A percentile compares a stretch with the other conserved stretches of the same genome.
These are phyloP conservation scores for Poeciliopsis presidionis DNA, from an alignment of 2,797 vertebrate species.

Conservation along the genomic window DNA sequence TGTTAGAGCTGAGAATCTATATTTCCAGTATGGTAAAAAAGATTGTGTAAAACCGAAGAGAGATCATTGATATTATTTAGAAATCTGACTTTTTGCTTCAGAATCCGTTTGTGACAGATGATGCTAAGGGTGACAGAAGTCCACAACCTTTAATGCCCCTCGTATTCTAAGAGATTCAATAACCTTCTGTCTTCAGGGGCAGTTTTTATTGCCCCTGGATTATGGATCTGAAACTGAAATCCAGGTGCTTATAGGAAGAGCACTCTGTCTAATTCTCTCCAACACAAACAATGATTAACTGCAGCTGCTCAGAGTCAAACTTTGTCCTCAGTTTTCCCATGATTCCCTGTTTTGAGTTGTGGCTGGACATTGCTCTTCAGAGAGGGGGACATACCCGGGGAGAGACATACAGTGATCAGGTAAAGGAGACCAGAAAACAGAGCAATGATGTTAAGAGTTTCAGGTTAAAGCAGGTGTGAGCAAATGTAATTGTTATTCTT, in stretches of 20 bases:
- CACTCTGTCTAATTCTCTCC: not conserved
- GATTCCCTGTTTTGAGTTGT: conserved; percentile 26
- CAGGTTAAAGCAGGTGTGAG: not conserved
- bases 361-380: conserved; percentile 7
- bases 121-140: not conserved
- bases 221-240: conserved; percentile 13
- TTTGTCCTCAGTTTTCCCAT: conserved; percentile 68
- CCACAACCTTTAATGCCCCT: not conserved
- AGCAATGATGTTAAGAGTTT: not conserved
- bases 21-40: not conserved
- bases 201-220: not conserved
- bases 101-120: not conserved
- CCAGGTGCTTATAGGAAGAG: not conserved
- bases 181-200: not conserved
- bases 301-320: conserved; percentile 58
- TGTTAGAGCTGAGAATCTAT: conserved; percentile 1
- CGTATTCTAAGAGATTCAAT: not conserved
- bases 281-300: conserved; percentile 78
- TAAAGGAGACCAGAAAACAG: conserved; percentile 61
- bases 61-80: not conserved
- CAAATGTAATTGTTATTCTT: not conserved
- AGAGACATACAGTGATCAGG: conserved; percentile 45
- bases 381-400: conserved; percentile 10
- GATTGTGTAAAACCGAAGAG: no score
- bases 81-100: not conserved